phyloP scores from a whole-genome alignment of 2,797 vertebrate genomes.

The Gambelia wislizenii region DNA sequence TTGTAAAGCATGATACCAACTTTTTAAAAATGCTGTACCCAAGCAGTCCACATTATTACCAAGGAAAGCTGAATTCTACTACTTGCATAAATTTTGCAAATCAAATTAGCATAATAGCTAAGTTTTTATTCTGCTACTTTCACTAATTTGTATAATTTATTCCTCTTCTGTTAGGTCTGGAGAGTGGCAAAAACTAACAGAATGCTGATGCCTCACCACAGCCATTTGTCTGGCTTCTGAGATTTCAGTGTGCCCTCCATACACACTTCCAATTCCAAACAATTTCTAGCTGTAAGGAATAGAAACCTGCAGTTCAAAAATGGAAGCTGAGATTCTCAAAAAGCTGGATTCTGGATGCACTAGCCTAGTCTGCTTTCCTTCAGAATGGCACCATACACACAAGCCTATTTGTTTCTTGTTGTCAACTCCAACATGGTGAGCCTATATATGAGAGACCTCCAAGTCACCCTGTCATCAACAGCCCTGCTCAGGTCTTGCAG shows the following conservation, averaged over 20 bases:
- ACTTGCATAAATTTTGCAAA: background rate
- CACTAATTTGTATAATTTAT: background rate
- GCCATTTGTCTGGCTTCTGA: background rate
- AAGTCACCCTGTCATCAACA: too few species aligned
- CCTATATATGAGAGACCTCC: too few species aligned
- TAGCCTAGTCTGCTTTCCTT: too few species aligned
- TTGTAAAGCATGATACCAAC: background rate
- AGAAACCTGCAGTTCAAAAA: background rate
- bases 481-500: too few species aligned
- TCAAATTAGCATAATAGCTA: background rate
- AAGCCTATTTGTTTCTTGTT: background rate
- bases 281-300: background rate
- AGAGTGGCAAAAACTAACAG: background rate
- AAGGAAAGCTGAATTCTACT: background rate
- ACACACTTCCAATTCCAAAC: background rate
- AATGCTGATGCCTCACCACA: too few species aligned
- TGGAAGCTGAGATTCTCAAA: background rate
- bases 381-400: background rate
- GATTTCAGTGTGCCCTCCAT: background rate
- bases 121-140: background rate
- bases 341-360: background rate
- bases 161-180: background rate
- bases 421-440: too few species aligned
- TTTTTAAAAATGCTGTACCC: background rate
- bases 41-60: background rate